Evolutionary conservation across 2,113 vertebrate species (phyloP).

Genomic region (Gadus chalcogrammus): DNA sequence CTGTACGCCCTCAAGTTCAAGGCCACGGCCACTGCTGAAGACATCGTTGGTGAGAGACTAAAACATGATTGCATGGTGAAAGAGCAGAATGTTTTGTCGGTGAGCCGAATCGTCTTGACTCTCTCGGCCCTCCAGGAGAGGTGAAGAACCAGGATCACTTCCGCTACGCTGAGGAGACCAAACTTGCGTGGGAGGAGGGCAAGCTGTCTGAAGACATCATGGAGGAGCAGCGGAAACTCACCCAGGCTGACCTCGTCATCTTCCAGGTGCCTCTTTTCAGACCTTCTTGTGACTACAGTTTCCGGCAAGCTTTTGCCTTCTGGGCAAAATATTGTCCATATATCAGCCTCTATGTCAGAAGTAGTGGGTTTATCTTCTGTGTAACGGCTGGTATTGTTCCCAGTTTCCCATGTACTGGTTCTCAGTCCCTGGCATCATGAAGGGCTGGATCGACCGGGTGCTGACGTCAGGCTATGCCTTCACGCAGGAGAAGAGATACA

Average conservation of each 20-base stretch:
- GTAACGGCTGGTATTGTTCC: neutral
- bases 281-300: no score
- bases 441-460: conserved; percentile 80
- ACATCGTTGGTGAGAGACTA: conserved; percentile 64
- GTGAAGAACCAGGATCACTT: conserved; percentile 67
- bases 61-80: no score
- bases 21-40: conserved; percentile 68
- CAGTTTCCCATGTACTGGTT: conserved; percentile 79
- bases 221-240: conserved; percentile 74
- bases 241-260: conserved; percentile 75
- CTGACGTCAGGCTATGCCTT: conserved; percentile 71
- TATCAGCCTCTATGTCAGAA: no score
- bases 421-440: conserved; percentile 78
- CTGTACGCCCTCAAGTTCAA: conserved; percentile 79
- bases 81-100: no score
- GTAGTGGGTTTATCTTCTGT: no score
- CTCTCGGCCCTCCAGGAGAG: conserved; percentile 47
- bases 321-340: no score
- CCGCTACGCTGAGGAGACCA: conserved; percentile 60
- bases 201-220: conserved; percentile 70
- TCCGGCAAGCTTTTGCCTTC: no score
- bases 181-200: conserved; percentile 70
- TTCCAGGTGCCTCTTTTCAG: conserved; percentile 54
- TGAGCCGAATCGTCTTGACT: no score
- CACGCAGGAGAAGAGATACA: conserved; percentile 59